phyloP scores from a whole-genome alignment of 2,113 vertebrate species.

The Campylomormyrus tamandua region DNA sequence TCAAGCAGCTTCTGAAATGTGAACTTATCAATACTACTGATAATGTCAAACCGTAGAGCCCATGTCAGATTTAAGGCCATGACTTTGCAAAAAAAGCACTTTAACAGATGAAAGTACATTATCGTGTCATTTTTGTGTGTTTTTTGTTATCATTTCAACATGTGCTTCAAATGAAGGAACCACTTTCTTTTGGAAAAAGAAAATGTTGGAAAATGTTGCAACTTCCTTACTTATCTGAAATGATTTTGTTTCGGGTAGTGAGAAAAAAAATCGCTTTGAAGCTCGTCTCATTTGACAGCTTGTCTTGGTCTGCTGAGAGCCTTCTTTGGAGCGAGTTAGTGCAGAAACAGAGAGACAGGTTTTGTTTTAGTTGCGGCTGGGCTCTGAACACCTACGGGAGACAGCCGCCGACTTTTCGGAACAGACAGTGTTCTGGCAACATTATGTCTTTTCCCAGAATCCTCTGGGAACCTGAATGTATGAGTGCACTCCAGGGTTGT shows the following conservation, averaged over 20 bases:
- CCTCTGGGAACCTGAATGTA: background rate
- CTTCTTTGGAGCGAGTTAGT: background rate
- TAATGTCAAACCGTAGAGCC: background rate
- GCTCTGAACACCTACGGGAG: background rate
- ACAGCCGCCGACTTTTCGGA: background rate
- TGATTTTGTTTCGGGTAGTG: background rate
- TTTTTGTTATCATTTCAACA: slow-evolving; percentile 22
- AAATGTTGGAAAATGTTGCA: slow-evolving; percentile 26
- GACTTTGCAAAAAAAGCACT: background rate
- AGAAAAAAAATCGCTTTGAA: background rate
- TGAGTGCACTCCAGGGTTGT: background rate
- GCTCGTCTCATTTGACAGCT: background rate
- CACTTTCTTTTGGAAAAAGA: slow-evolving; percentile 23
- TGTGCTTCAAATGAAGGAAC: slow-evolving; percentile 38
- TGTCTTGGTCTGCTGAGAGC: background rate
- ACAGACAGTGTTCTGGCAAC: background rate
- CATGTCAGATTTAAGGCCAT: background rate
- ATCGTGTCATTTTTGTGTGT: background rate
- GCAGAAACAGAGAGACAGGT: background rate
- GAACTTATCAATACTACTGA: background rate
- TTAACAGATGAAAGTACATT: slow-evolving; percentile 12
- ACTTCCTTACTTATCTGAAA: slow-evolving; percentile 5
- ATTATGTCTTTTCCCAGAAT: background rate
- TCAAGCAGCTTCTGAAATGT: background rate
- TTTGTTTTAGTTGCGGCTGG: background rate